A percentile compares a stretch with the other conserved stretches of the same genome.
Evolutionary conservation across 2,113 vertebrate species (phyloP).

Genomic region (Pundamilia nyererei): DNA sequence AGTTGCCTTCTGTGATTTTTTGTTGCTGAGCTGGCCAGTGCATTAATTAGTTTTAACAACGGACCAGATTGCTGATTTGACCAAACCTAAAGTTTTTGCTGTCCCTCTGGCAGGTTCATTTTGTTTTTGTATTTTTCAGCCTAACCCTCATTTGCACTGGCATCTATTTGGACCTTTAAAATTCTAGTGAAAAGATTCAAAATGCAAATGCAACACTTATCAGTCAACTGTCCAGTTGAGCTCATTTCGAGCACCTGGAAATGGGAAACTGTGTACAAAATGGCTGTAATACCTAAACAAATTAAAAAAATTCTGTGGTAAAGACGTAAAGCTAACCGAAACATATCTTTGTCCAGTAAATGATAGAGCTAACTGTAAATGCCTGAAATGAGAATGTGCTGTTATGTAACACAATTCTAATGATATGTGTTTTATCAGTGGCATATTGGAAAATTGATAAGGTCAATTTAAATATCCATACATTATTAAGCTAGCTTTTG

Average conservation of each 20-base stretch:
- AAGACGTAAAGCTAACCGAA: not conserved
- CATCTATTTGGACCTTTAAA: not conserved
- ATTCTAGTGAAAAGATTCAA: not conserved
- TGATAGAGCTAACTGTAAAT: not conserved
- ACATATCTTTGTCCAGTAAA: not conserved
- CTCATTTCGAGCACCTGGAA: not conserved
- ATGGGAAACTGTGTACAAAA: not conserved
- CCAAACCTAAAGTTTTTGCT: not conserved
- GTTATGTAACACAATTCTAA: not conserved
- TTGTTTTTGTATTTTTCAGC: not conserved
- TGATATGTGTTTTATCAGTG: not conserved
- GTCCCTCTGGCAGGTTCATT: not conserved
- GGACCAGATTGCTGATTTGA: not conserved
- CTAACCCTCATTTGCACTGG: not conserved
- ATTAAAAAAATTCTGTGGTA: not conserved
- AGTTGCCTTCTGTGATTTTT: not conserved
- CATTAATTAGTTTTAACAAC: not conserved
- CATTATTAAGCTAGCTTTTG: not conserved
- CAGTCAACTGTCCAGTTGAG: not conserved
- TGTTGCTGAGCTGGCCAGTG: not conserved
- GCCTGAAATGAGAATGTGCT: not conserved
- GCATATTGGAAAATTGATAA: not conserved
- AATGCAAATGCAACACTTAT: not conserved
- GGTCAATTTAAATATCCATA: not conserved
- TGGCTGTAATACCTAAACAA: not conserved